phyloP scores from a whole-genome alignment of 2,888 invertebrate genomes.

The Hanleya hanleyi region DNA sequence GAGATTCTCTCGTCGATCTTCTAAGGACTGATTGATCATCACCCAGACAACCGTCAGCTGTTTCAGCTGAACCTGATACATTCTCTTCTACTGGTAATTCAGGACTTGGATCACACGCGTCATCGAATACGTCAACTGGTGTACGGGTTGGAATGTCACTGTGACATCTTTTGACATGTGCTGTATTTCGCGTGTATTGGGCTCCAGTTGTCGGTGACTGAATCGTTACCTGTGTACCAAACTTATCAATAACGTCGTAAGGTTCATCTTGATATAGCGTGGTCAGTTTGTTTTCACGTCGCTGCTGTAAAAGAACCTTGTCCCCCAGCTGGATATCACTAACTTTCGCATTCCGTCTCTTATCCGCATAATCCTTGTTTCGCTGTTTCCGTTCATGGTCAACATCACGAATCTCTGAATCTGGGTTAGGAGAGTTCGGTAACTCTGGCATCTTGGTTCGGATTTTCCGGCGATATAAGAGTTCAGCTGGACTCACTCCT shows the following conservation, averaged over 20 bases:
- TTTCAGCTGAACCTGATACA: not conserved
- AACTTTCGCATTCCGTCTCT: not conserved
- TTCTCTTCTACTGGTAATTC: not conserved
- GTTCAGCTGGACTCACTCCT: constrained; percentile 23
- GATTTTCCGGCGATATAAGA: constrained; percentile 4
- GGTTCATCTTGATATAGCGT: constrained; percentile 23
- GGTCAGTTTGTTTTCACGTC: constrained; percentile 19
- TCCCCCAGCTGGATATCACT: constrained; percentile 24
- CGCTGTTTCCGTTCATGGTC: constrained; percentile 9
- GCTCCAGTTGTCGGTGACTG: constrained; percentile 1
- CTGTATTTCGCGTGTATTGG: not conserved
- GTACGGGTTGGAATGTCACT: not conserved
- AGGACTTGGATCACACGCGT: not conserved
- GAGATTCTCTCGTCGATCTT: not conserved
- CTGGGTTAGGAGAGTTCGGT: not conserved
- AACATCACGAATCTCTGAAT: not conserved
- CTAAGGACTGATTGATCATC: no score
- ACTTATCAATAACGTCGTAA: constrained; percentile 11
- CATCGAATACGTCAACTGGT: not conserved
- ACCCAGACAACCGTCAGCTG: no score
- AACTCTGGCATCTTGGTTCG: constrained; percentile 8
- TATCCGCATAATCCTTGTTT: constrained; percentile 16
- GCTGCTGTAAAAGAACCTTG: constrained; percentile 22
- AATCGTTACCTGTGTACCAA: constrained; percentile 9
- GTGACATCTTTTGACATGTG: not conserved